Evolutionary conservation across 2,113 vertebrate species (phyloP).

Genomic region (Illadopsis cleaveri): DNA sequence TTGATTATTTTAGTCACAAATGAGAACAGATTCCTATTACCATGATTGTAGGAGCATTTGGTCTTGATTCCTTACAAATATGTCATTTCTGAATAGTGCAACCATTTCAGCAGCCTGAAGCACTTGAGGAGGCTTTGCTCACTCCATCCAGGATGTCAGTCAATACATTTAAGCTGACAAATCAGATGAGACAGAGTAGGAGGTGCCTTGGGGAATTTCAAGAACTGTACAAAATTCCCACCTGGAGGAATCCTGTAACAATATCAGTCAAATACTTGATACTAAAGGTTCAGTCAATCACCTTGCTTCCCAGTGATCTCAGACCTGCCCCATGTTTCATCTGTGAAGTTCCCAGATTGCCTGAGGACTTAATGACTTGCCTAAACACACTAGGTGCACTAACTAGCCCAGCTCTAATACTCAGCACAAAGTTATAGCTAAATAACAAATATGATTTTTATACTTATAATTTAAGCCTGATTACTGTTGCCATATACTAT

Average conservation of each 20-base stretch:
- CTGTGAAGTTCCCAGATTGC: not conserved
- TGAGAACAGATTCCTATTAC: not conserved
- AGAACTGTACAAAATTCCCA: not conserved
- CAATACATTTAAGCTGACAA: not conserved
- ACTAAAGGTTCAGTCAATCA: not conserved
- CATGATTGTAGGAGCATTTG: not conserved
- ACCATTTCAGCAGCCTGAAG: not conserved
- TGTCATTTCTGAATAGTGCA: not conserved
- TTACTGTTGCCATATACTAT: not conserved
- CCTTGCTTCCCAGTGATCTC: not conserved
- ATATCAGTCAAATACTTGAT: not conserved
- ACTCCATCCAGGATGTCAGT: not conserved
- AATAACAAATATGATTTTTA: not conserved
- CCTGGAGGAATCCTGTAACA: not conserved
- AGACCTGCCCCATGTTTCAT: not conserved
- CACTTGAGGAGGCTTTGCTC: not conserved
- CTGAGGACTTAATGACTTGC: not conserved
- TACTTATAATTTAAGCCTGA: not conserved
- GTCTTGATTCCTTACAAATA: not conserved
- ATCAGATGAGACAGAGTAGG: not conserved
- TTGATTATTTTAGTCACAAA: not conserved
- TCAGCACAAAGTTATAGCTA: not conserved
- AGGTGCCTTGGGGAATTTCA: not conserved
- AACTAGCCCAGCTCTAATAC: not conserved
- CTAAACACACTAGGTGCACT: too few species aligned